Base-by-base conservation (phyloP, 2,888 invertebrate genomes). In the Caenorhabditis angaria region DNA sequence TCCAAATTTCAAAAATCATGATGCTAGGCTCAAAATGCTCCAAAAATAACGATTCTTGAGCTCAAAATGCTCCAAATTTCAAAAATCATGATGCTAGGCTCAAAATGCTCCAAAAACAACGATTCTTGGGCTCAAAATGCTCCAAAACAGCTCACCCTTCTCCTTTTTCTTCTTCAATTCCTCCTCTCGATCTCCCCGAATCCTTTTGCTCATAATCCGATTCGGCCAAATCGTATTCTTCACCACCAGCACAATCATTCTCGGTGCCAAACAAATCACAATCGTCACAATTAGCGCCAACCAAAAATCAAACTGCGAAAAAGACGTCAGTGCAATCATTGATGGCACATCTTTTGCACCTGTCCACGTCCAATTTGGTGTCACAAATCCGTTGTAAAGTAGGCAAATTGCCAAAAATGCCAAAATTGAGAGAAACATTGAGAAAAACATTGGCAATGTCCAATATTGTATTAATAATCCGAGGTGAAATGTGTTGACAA, bases 381-480 rank as follows among this genome's bases (percentile, higher is more conserved):
- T 93, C 78, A 93, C 78, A 61, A 79, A 88, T 12, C 92, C 90
- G 90, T 95, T 94, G 90, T 94, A 95, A 60, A 93, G 87, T 68
- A 95, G 89, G 72, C 94, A 93, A 89, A 95, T 93, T 82, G 91
- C 90, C 89, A 93, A 94, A 90, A 93, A 96, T 71, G 92, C 90
- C 53, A 91, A 90, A 84, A 96, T 90, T 74, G 95, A 96, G 28
- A 93, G 90, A 61, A 92, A 84, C 86, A 95, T 91, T 56, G 94
- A 93, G 65, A 91, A 88, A 77, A 92, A 89, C 89, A 95, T 94
- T 83, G 95, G 92, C 88, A 93, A 91, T 79, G 94, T 94, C 95
- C 96, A 97, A 84, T 94, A 94, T 88, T 92, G 92, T 25, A 93
- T 94, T 91, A 95, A 95, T 69, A 96, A 92, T 60, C 93, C 93